Percentiles rank a stretch among this genome's conserved stretches.
These are phyloP conservation scores for Parazoanthus atlanticus DNA, from an alignment of 92 coral and sea anemone genomes.

Conservation along the genomic window DNA sequence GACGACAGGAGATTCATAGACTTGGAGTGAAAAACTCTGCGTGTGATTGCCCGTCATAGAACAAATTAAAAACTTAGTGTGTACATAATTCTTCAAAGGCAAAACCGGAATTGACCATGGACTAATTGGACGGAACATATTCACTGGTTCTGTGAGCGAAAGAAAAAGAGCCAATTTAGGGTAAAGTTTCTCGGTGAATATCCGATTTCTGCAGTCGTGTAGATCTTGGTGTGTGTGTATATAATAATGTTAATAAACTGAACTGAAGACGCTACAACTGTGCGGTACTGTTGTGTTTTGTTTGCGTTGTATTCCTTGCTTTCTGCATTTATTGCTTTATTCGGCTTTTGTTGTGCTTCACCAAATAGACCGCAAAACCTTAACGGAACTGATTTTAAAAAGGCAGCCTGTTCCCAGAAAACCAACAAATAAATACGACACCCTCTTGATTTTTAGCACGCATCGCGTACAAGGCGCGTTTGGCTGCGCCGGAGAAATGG, in stretches of 20 bases:
- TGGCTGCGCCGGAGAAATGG: not conserved
- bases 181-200: not conserved
- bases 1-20: constrained; percentile 62
- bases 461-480: not conserved
- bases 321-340: constrained; percentile 1
- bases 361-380: constrained; percentile 17
- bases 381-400: constrained; percentile 27
- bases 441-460: not conserved
- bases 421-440: not conserved
- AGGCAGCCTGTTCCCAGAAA: not conserved
- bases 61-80: constrained; percentile 20
- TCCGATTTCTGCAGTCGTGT: constrained; percentile 7
- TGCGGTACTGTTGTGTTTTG: constrained; percentile 5
- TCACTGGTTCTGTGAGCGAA: not conserved
- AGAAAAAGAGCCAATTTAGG: not conserved
- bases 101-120: not conserved
- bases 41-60: constrained; percentile 62
- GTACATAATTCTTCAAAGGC: constrained; percentile 31
- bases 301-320: not conserved
- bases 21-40: constrained; percentile 35
- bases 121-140: constrained; percentile 41
- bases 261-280: not conserved
- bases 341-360: not conserved
- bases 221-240: constrained; percentile 31
- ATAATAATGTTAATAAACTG: constrained; percentile 39